Evolutionary conservation across 2,797 vertebrate genomes (phyloP).

Genomic region (Chloroceryle amazona): DNA sequence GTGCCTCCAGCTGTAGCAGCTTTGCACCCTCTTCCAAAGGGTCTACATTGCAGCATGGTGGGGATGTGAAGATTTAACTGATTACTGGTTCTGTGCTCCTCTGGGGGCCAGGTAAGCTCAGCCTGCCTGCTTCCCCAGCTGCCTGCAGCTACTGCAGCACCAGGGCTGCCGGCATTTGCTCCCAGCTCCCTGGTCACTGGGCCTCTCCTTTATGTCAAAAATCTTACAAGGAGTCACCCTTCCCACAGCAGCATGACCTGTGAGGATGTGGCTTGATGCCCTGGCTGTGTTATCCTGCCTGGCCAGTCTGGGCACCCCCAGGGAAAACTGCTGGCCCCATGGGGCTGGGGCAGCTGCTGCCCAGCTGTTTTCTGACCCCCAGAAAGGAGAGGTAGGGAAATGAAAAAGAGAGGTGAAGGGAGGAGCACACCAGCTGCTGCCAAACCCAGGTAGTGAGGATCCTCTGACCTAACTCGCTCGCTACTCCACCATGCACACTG

Average conservation of each 20-base stretch:
- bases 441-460: neutral
- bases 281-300: neutral
- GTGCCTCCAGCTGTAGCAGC: neutral
- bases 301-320: neutral
- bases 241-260: neutral
- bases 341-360: neutral
- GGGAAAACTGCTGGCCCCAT: neutral
- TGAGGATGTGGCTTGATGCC: neutral
- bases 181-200: neutral
- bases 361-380: neutral
- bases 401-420: neutral
- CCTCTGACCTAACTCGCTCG: fast-evolving
- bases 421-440: neutral
- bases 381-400: neutral
- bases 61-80: neutral
- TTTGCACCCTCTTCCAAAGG: neutral
- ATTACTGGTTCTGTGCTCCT: neutral
- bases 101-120: neutral
- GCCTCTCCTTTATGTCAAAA: neutral
- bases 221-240: neutral
- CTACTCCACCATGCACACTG: fast-evolving
- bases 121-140: neutral
- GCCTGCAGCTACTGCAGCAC: too few relatives aligned
- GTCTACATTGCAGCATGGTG: neutral
- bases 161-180: neutral